These are phyloP conservation scores for Molossus alvarezi DNA, from an alignment of 2,797 vertebrate genomes.

Conservation along the genomic window DNA sequence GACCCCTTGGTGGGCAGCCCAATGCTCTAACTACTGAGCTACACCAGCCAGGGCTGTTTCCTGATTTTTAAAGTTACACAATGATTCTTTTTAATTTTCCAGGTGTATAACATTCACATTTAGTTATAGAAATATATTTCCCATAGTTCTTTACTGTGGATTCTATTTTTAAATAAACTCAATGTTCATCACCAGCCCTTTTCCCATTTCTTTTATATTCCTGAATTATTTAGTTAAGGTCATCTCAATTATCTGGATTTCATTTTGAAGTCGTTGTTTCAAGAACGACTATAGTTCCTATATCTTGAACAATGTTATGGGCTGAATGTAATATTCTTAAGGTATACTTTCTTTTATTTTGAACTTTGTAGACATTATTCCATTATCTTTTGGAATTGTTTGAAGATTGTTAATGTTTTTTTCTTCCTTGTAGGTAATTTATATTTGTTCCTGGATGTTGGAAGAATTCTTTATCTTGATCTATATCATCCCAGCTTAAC, in stretches of 20 bases:
- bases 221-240: background rate
- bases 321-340: background rate
- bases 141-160: background rate
- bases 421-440: conserved; percentile 25
- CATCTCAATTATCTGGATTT: conserved; percentile 13
- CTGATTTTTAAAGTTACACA: conserved; percentile 31
- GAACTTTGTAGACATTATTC: conserved; percentile 13
- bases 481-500: background rate
- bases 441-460: background rate
- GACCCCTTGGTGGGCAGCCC: no score
- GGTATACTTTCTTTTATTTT: background rate
- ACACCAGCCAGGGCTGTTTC: background rate
- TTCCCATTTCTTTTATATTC: background rate
- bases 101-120: background rate
- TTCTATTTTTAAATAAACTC: background rate
- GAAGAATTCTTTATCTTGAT: background rate
- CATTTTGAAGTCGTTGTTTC: conserved; percentile 39
- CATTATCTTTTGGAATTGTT: background rate
- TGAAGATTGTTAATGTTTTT: background rate
- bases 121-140: conserved; percentile 22
- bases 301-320: conserved; percentile 18
- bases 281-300: background rate
- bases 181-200: background rate
- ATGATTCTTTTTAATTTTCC: conserved; percentile 52
- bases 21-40: no score